Percentiles rank a stretch among this genome's conserved stretches.
Evolutionary conservation across 1,140 invertebrate genomes (phyloP).

Genomic region (Mylabris phalerata): DNA sequence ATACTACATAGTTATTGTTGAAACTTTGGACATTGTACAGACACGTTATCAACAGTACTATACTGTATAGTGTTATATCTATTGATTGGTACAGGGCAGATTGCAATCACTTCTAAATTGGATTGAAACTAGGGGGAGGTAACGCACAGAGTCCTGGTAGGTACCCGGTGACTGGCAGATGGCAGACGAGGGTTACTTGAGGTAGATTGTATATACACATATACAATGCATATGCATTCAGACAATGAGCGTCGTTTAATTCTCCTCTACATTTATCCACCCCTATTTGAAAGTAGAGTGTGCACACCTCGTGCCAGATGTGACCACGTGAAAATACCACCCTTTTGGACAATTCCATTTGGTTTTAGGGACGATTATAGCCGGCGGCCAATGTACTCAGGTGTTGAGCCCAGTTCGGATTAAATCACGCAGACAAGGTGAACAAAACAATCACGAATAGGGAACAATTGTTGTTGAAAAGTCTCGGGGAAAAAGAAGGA

Average conservation of each 20-base stretch:
- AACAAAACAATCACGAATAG: not conserved
- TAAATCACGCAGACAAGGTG: slow-evolving; percentile 36
- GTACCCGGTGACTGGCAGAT: slow-evolving; percentile 41
- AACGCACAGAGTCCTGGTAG: slow-evolving; percentile 13
- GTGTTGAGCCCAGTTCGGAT: slow-evolving; percentile 39
- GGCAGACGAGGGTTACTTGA: slow-evolving; percentile 42
- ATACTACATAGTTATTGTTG: too few relatives aligned
- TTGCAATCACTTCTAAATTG: slow-evolving; percentile 42
- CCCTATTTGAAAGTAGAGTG: slow-evolving; percentile 1
- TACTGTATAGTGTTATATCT: slow-evolving; percentile 7
- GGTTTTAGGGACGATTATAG: slow-evolving; percentile 40
- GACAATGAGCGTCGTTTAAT: slow-evolving; percentile 38
- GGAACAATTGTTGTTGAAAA: slow-evolving; percentile 4
- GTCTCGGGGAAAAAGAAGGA: too few relatives aligned
- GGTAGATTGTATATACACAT: slow-evolving; percentile 24
- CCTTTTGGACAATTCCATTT: slow-evolving; percentile 35
- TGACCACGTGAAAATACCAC: slow-evolving; percentile 26
- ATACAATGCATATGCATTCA: slow-evolving; percentile 41
- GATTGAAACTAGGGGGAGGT: slow-evolving; percentile 31
- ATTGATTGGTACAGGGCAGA: slow-evolving; percentile 36
- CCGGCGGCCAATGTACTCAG: slow-evolving; percentile 39
- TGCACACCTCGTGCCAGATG: slow-evolving; percentile 35
- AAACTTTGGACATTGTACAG: slow-evolving; percentile 19
- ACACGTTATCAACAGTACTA: slow-evolving; percentile 4
- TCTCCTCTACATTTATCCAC: slow-evolving; percentile 25